These are phyloP conservation scores for Bombus pascuorum DNA, from an alignment of 1,140 invertebrate species.

Conservation along the genomic window DNA sequence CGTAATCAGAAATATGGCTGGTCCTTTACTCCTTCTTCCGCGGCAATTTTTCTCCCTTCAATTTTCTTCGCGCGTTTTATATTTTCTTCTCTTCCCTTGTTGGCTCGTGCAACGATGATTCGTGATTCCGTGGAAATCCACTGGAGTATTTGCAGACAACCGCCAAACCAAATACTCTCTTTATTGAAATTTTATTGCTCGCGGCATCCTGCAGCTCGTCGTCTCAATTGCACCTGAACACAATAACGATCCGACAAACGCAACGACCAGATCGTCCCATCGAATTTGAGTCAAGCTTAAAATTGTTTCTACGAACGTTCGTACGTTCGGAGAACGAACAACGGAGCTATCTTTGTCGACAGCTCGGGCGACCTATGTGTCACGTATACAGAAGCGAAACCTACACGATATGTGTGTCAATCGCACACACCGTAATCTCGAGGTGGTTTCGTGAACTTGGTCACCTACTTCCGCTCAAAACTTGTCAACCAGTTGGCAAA, in stretches of 20 bases:
- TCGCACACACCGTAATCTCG: constrained; percentile 44
- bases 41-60: not conserved
- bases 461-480: constrained; percentile 61
- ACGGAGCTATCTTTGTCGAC: not conserved
- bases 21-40: constrained; percentile 9
- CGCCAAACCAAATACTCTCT: constrained; percentile 55
- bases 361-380: too few relatives aligned
- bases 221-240: constrained; percentile 24
- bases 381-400: not conserved
- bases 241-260: constrained; percentile 60
- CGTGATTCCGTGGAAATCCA: not conserved
- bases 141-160: not conserved
- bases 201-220: constrained; percentile 29
- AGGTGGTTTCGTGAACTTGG: constrained; percentile 53
- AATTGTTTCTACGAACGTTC: not conserved
- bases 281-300: constrained; percentile 24
- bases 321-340: not conserved
- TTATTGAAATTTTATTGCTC: constrained; percentile 64
- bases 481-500: constrained; percentile 67
- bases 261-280: constrained; percentile 21
- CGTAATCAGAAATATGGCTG: constrained; percentile 41
- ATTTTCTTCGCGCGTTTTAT: constrained; percentile 4
- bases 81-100: not conserved
- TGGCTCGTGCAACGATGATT: not conserved
- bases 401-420: not conserved